These are phyloP conservation scores for Rhagonycha lutea DNA, from an alignment of 2,888 invertebrate species.

Conservation along the genomic window DNA sequence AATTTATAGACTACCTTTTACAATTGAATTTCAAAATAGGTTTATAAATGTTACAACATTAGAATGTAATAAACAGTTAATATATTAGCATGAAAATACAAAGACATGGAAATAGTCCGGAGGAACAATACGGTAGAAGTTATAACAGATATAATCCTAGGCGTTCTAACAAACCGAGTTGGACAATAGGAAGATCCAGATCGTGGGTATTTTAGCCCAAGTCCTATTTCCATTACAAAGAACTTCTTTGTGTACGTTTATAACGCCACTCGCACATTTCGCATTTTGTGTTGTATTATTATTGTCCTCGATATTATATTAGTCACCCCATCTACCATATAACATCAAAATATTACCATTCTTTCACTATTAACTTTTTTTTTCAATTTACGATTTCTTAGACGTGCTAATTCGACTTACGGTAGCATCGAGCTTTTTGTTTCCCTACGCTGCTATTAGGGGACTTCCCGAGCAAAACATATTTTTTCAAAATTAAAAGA, in stretches of 20 bases:
- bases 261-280: conserved; percentile 40
- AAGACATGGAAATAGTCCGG: conserved; percentile 33
- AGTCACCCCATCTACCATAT: conserved; percentile 8
- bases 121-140: conserved; percentile 39
- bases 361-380: background rate
- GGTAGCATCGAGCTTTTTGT: too few species aligned
- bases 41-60: conserved; percentile 11
- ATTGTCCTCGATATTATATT: conserved; percentile 15
- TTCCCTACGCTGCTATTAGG: background rate
- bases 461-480: background rate
- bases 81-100: conserved; percentile 37
- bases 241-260: conserved; percentile 33
- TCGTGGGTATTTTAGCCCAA: conserved; percentile 32
- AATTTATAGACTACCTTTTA: background rate
- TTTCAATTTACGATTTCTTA: background rate
- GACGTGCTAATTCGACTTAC: background rate
- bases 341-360: background rate
- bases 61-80: conserved; percentile 28
- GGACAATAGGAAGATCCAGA: conserved; percentile 39
- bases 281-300: conserved; percentile 41
- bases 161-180: conserved; percentile 36
- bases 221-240: conserved; percentile 39
- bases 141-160: conserved; percentile 39
- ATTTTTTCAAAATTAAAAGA: background rate
- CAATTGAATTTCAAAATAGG: conserved; percentile 1